These are phyloP conservation scores for Sandelia bainsii DNA, from an alignment of 2,797 vertebrate species.

Conservation along the genomic window DNA sequence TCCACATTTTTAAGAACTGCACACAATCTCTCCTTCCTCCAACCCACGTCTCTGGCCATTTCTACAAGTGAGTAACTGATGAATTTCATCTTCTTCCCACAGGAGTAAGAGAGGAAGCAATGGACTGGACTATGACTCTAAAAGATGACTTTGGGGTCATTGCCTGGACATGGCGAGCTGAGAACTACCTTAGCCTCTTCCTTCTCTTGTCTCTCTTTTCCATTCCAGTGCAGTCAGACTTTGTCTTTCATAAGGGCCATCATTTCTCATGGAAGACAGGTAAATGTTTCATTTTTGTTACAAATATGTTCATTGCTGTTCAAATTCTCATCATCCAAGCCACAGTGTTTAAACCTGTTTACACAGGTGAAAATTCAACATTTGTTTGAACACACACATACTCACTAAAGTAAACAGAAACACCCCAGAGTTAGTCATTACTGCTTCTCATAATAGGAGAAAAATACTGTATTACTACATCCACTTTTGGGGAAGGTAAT, in stretches of 20 bases:
- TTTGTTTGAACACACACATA: not conserved
- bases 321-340: not conserved
- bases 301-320: not conserved
- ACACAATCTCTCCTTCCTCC: slow-evolving; percentile 9
- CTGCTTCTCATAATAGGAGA: slow-evolving; percentile 37
- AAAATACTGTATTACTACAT: slow-evolving; percentile 22
- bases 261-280: slow-evolving; percentile 96
- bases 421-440: slow-evolving; percentile 21
- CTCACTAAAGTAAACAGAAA: too few species aligned
- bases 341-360: not conserved
- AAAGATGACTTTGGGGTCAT: slow-evolving; percentile 86
- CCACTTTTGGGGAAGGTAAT: slow-evolving; percentile 30
- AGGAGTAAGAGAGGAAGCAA: slow-evolving; percentile 89
- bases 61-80: slow-evolving; percentile 52
- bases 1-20: slow-evolving; percentile 16
- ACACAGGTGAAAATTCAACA: slow-evolving; percentile 1
- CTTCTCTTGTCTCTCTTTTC: slow-evolving; percentile 86
- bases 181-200: slow-evolving; percentile 79
- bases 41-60: slow-evolving; percentile 23
- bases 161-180: slow-evolving; percentile 84
- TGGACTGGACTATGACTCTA: slow-evolving; percentile 94
- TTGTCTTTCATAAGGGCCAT: slow-evolving; percentile 86
- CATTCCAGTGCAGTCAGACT: slow-evolving; percentile 83
- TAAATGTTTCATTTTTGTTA: slow-evolving; percentile 68
- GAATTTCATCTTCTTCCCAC: slow-evolving; percentile 67